phyloP scores from a whole-genome alignment of 2,888 invertebrate species.

The Platerodrilus igneus region DNA sequence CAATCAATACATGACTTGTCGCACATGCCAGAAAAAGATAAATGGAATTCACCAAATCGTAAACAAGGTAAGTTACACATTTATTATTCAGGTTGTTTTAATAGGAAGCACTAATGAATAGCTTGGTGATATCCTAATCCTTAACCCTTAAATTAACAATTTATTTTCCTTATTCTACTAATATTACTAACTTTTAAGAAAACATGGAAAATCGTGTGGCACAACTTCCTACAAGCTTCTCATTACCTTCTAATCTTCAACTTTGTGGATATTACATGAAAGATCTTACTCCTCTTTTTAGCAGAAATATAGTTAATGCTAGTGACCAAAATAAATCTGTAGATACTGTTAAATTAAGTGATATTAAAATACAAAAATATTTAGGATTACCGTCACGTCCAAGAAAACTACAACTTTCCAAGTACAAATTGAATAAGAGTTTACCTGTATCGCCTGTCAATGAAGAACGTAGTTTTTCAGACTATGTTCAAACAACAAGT shows the following conservation, averaged over 20 bases:
- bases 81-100: not conserved
- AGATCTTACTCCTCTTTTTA: conserved; percentile 29
- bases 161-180: conserved; percentile 34
- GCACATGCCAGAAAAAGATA: conserved; percentile 57
- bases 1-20: conserved; percentile 84
- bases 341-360: conserved; percentile 32
- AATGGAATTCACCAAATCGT: conserved; percentile 34
- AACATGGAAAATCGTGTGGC: conserved; percentile 8
- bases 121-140: conserved; percentile 29
- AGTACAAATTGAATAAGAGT: conserved; percentile 58
- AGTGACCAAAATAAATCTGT: conserved; percentile 17
- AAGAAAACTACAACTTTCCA: conserved; percentile 40
- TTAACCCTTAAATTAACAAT: too few relatives aligned
- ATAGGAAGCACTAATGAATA: not conserved
- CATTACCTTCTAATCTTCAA: conserved; percentile 43
- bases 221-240: conserved; percentile 31
- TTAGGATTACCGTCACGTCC: conserved; percentile 39
- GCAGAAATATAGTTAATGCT: conserved; percentile 9
- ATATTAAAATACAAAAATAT: conserved; percentile 27
- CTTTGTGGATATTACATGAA: conserved; percentile 47
- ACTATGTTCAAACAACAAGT: conserved; percentile 34
- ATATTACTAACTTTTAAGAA: conserved; percentile 32
- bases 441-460: conserved; percentile 79
- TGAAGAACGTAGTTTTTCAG: conserved; percentile 56
- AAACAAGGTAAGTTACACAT: conserved; percentile 32